Base-by-base conservation (phyloP, 1,140 invertebrate genomes). In the Drosophila trapezifrons region DNA sequence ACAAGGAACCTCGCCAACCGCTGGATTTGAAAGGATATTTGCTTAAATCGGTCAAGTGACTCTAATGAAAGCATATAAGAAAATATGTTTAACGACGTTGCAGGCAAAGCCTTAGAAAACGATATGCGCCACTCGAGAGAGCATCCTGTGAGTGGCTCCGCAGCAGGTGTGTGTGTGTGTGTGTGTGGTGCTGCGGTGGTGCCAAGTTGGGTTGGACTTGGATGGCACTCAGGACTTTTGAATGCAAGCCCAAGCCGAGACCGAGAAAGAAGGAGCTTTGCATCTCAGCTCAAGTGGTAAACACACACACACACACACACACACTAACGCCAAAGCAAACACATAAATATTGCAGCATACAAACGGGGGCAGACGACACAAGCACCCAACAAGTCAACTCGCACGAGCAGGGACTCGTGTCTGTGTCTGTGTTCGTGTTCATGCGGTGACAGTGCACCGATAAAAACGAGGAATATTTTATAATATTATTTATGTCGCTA, bases 271-370 rank as follows among this genome's bases (percentile, higher is more conserved):
- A 70, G 76, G 46, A 76, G 69, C 63, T 74, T 77, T 77, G 57
- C 81, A 74, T 80, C 69, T 80, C 40, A 73, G 67, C 64, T 74
- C 56, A 75, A 86, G 79, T 76, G 83, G 83, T 79, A 87, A 78
- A 78, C 69, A 80, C 55, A 74, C 64, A 74, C 25, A 67, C 47
- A 73, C 15, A 64, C 47, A 69, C 3, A 55, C 52, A 69, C 43
- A 56, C 22, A 66, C 59, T 32, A 25, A 58, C 17, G 46, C 38
- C 62, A 38, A 69, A 38, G 60, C 42, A 65, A 38, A 76, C 46
- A 63, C 42, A 63, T 83, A 89, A 87, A 87, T 87, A 83, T 70
- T 87, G 84, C 76, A 89, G 84, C 79, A 89, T 62, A 80, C 79
- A 77, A 87, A 87, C 64, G 84, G 84, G 83, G 83, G 84, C 83